Percentiles rank a stretch among this genome's conserved stretches.
Conservation (phyloP, 2,113 vertebrate species). For the Serilophus lunatus region DNA sequence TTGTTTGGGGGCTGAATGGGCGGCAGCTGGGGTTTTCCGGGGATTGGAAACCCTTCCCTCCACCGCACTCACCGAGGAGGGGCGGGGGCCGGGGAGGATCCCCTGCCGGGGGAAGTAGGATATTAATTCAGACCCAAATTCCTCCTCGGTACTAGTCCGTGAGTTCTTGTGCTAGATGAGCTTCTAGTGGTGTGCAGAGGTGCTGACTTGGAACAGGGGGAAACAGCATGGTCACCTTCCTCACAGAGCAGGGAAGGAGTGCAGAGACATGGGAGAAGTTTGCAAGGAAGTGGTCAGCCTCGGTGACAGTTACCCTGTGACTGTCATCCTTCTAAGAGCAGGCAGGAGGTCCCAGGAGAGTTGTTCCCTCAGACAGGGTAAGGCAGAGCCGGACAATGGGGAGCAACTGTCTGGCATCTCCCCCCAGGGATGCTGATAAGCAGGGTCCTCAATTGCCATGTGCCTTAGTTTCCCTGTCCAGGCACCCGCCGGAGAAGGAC, state of each 20-base stretch:
- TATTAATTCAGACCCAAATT: not conserved
- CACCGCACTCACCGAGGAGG: rapidly evolving
- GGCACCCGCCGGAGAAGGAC: not conserved
- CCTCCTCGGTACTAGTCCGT: rapidly evolving
- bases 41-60: slow-evolving; percentile 6
- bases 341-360: not conserved
- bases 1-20: slow-evolving; percentile 62
- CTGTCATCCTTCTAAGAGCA: not conserved
- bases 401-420: not conserved
- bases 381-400: not conserved
- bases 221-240: not conserved
- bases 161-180: not conserved
- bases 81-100: not conserved
- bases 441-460: not conserved
- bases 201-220: not conserved
- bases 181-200: not conserved
- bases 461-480: not conserved
- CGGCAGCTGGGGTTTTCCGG: slow-evolving; percentile 9
- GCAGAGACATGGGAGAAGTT: rapidly evolving
- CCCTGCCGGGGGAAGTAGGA: rapidly evolving
- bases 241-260: not conserved
- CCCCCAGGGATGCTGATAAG: not conserved
- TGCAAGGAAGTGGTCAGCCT: not conserved
- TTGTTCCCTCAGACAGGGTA: not conserved
- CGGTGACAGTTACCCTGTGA: not conserved